These are phyloP conservation scores for Amblyornis subalaris DNA, from an alignment of 2,113 vertebrate genomes.

Conservation along the genomic window DNA sequence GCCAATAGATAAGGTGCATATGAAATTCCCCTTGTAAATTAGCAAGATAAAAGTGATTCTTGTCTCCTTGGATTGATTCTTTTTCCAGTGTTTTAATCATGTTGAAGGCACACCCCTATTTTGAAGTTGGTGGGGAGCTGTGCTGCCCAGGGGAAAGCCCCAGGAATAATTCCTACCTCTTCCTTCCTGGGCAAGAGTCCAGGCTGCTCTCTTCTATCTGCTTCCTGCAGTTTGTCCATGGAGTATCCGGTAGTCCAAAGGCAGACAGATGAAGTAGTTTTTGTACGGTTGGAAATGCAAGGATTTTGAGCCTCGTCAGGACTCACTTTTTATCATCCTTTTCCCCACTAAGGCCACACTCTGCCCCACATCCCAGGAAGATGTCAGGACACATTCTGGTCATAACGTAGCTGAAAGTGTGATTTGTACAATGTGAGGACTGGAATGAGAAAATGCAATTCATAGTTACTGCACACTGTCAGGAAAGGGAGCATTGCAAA, in stretches of 20 bases:
- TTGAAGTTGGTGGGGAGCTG: not conserved
- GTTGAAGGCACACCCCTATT: not conserved
- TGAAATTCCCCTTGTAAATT: conserved; percentile 67
- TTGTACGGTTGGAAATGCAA: not conserved
- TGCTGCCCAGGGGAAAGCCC: conserved; percentile 1
- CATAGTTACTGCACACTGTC: not conserved
- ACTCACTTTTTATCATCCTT: not conserved
- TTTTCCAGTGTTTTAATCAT: conserved; percentile 36
- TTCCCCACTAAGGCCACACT: not conserved
- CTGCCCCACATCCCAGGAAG: not conserved
- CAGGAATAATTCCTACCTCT: not conserved
- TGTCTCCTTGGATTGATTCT: conserved; percentile 44
- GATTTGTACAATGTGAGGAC: not conserved
- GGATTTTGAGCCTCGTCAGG: not conserved
- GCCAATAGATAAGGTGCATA: conserved; percentile 70
- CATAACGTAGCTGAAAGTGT: not conserved
- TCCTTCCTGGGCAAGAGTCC: not conserved
- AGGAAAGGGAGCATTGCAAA: not conserved
- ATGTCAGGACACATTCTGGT: not conserved
- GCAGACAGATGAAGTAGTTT: not conserved
- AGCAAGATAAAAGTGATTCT: conserved; percentile 60
- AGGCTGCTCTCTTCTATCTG: not conserved
- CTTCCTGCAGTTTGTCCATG: not conserved
- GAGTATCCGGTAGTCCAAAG: not conserved
- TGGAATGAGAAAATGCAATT: not conserved